phyloP scores from a whole-genome alignment of 2,113 vertebrate genomes.

The Anas platyrhynchos region DNA sequence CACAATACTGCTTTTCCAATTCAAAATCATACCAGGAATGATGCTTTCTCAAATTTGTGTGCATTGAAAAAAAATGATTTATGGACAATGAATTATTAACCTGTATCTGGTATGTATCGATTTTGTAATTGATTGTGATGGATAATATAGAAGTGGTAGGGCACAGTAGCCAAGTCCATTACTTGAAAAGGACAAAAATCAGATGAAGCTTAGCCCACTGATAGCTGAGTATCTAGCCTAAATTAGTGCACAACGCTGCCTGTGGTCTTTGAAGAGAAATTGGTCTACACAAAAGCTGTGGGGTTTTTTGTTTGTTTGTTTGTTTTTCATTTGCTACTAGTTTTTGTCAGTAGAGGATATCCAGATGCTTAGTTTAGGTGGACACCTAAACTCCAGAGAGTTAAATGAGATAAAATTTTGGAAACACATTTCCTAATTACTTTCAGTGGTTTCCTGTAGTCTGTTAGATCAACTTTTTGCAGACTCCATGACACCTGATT shows the following conservation, averaged over 20 bases:
- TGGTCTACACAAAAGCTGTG: background rate
- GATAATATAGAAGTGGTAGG: background rate
- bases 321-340: rapidly evolving
- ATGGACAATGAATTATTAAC: background rate
- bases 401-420: background rate
- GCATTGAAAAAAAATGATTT: no score
- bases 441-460: background rate
- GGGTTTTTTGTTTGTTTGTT: no score
- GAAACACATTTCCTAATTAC: background rate
- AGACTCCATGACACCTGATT: background rate
- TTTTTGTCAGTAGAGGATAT: background rate
- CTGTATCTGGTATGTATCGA: rapidly evolving
- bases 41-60: background rate
- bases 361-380: background rate
- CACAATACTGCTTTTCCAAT: background rate
- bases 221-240: background rate
- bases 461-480: background rate
- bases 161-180: background rate
- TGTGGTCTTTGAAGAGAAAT: background rate
- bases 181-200: background rate
- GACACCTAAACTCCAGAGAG: rapidly evolving
- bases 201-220: background rate
- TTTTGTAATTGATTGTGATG: background rate
- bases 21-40: background rate
- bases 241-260: background rate